phyloP scores from a whole-genome alignment of 1,140 invertebrate species.

The Aphaenogaster floridana region DNA sequence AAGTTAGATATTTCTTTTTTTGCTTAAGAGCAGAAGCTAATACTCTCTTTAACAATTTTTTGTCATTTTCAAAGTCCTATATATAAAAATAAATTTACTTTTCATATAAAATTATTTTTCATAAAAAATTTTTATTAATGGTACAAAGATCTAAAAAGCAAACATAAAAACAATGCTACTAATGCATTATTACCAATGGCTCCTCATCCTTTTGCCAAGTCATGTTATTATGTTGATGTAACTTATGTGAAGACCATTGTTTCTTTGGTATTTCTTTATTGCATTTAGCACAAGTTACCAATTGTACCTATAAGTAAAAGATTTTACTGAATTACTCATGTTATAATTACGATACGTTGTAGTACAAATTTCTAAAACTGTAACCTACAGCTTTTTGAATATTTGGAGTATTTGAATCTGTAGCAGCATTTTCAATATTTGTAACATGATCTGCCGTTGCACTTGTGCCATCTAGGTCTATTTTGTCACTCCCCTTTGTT shows the following conservation, averaged over 20 bases:
- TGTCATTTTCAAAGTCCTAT: slow-evolving; percentile 84
- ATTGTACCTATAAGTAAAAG: slow-evolving; percentile 21
- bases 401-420: neutral
- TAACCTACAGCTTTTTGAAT: slow-evolving; percentile 44
- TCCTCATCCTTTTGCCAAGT: slow-evolving; percentile 84
- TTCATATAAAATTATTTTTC: slow-evolving; percentile 33
- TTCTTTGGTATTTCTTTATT: slow-evolving; percentile 41
- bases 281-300: slow-evolving; percentile 35
- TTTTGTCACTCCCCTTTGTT: slow-evolving; percentile 7
- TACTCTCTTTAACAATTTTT: slow-evolving; percentile 79
- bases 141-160: slow-evolving; percentile 1
- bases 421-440: neutral
- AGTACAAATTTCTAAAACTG: slow-evolving; percentile 15
- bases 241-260: slow-evolving; percentile 85
- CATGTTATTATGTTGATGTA: slow-evolving; percentile 85
- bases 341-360: neutral
- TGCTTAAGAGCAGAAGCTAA: slow-evolving; percentile 78
- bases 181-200: slow-evolving; percentile 79
- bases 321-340: slow-evolving; percentile 19
- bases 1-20: slow-evolving; percentile 85
- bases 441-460: neutral
- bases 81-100: slow-evolving; percentile 63
- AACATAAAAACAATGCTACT: neutral
- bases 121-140: slow-evolving; percentile 45
- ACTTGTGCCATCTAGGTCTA: neutral